Evolutionary conservation across 2,797 vertebrate genomes (phyloP), one percentile per base, ranked within the genome.

Genomic region (Cryptoblepharus egeriae): DNA sequence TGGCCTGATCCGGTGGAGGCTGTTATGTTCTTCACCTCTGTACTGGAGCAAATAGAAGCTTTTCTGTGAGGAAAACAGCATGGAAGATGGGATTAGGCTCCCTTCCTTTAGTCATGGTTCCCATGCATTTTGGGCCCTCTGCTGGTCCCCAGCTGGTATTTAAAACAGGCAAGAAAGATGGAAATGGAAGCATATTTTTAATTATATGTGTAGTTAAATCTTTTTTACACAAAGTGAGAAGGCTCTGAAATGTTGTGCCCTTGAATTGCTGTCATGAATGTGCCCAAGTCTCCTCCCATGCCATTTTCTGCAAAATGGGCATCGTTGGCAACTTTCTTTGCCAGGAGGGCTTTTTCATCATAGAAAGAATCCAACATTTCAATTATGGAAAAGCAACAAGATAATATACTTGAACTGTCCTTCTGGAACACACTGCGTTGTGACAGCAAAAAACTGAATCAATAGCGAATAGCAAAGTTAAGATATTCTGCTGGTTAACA

Each of bases 301-400:
- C 42, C 22, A 35, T 61, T 80, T 49, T 39, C 39, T 86, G 81
- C 86, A 75, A 16, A 86, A 84, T 79, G 67, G 77, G 64, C 87
- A 88, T 91, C 92, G 89, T 80, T 88, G 88, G 85, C 5, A 18
- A 5, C 39, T 61, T 35, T 60, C 68, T 28, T 71, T 80, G 78
- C 63, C 73, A 82, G 26, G 55, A 82, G 55, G 9, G n/a, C 39
- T 75, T 69, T 82, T 32, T 45, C 37, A 49, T 9, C 11, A 35
- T 82, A 55, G 80, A 52, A 82, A 61, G 35, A 58, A 49, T 69
- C 80, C 65, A 76, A 55, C n/a, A 24, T n/a, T 61, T 82, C 64
- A 60, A 70, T 82, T 76, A 76, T 76, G 39, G 55, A 37, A 65
- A 63, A 42, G 60, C 64, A 73, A 26, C 57, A 61, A 76, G 39